Base-by-base conservation (phyloP, 1,140 invertebrate species). In the Cydia strobilella region DNA sequence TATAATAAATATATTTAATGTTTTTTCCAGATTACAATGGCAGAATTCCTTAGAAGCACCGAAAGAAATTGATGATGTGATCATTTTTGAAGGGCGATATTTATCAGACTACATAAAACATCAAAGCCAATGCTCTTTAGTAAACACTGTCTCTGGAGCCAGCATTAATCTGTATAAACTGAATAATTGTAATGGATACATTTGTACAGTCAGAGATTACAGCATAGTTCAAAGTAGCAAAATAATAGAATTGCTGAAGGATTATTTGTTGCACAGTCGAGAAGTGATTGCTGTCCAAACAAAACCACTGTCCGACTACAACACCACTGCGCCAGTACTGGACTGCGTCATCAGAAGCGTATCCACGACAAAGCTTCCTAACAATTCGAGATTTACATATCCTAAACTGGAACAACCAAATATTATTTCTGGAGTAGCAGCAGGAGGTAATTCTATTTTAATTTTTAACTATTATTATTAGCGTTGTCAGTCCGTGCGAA, bases 371-470 rank as follows among this genome's bases (percentile, higher is more conserved):
- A 80, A 77, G 72, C 69, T 45, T 51, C 25, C 25, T 72, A 62
- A 65, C 65, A 80, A 75, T 51, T 62, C 31, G 35, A 74, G 76
- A 18, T 80, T 83, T 25, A 75, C 80, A 31, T 86, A 83, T 77
- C 77, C 80, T 63, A 86, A 82, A 73, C 76, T 92, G 66, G 90
- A 92, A 73, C 90, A 92, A 72, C 90, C 90, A 66, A 92, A 92
- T 78, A 90, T 92, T 51, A 80, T 92, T 72, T 86, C 88, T 72
- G 90, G 90, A 27, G 79, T 90, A 42, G 78, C 84, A 65, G 90
- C 89, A 59, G 90, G 90, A 85, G 90, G 90, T 92, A 88, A 82
- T 65, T 74, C 9, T 65, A 4, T 18, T 31, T 54, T 75, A 73
- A 72, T 45, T 66, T 63, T n/a, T n/a, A n/a, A n/a, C n/a, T n/a